A percentile compares a stretch with the other conserved stretches of the same genome.
phyloP scores from a whole-genome alignment of 35 echinoderm and acorn worm genomes.

The Patiria miniata region DNA sequence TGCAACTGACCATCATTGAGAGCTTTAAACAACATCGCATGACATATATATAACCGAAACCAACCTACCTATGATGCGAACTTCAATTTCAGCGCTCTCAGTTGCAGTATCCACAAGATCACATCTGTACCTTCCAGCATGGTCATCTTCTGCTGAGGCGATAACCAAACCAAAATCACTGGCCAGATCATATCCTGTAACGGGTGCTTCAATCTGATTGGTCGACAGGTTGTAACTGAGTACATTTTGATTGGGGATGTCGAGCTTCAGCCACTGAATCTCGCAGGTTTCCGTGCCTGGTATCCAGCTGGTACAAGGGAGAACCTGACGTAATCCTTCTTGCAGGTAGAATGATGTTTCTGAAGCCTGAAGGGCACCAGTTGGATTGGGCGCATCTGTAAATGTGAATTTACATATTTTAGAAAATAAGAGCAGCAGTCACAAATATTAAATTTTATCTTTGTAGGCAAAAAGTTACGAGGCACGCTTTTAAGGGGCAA shows the following conservation, averaged over 20 bases:
- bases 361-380: not conserved
- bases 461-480: too few species aligned
- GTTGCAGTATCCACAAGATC: too few species aligned
- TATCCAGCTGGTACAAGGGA: not conserved
- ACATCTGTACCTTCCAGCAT: not conserved
- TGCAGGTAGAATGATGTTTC: not conserved
- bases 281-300: not conserved
- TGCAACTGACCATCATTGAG: too few species aligned
- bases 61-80: not conserved
- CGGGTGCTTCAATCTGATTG: not conserved
- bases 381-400: not conserved
- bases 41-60: too few species aligned
- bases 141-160: not conserved
- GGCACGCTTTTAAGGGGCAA: too few species aligned
- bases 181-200: not conserved
- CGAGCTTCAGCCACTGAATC: not conserved
- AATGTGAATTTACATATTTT: not conserved
- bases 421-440: too few species aligned
- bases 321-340: not conserved
- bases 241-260: not conserved
- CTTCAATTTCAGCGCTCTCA: not conserved
- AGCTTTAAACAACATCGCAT: too few species aligned
- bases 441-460: too few species aligned
- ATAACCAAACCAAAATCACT: not conserved
- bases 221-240: not conserved